A percentile compares a stretch with the other conserved stretches of the same genome.
phyloP scores from a whole-genome alignment of 1,140 invertebrate genomes.

The Odontomachus brunneus region DNA sequence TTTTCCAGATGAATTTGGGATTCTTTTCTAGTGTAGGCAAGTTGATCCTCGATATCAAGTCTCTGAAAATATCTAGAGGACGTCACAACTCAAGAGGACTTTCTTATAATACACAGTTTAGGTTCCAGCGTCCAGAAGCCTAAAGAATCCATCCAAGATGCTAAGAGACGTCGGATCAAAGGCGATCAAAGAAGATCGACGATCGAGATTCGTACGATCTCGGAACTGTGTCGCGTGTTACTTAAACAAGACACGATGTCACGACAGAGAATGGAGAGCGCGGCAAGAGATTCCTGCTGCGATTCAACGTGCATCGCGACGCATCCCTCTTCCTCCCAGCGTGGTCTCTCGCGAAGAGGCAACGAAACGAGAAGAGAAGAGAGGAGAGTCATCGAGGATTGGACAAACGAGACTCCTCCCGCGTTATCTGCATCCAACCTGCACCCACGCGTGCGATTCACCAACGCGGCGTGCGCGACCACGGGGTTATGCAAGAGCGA shows the following conservation, averaged over 20 bases:
- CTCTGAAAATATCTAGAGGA: no score
- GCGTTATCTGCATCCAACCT: conserved; percentile 80
- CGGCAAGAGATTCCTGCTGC: conserved; percentile 48
- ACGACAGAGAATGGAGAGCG: conserved; percentile 34
- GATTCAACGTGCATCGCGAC: conserved; percentile 13
- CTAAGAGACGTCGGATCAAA: no score
- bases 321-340: background rate
- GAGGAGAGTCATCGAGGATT: conserved; percentile 83
- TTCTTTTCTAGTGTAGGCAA: no score
- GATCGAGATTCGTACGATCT: no score
- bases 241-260: background rate
- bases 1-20: no score
- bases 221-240: background rate
- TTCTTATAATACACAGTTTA: background rate
- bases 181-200: no score
- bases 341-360: conserved; percentile 18
- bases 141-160: background rate
- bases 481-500: conserved; percentile 41
- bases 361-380: conserved; percentile 56
- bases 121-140: background rate
- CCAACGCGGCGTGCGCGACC: conserved; percentile 14
- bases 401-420: conserved; percentile 84
- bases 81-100: no score
- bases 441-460: conserved; percentile 80
- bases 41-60: no score